These are phyloP conservation scores for Drosophila infuscata DNA, from an alignment of 2,888 invertebrate species.

Conservation along the genomic window DNA sequence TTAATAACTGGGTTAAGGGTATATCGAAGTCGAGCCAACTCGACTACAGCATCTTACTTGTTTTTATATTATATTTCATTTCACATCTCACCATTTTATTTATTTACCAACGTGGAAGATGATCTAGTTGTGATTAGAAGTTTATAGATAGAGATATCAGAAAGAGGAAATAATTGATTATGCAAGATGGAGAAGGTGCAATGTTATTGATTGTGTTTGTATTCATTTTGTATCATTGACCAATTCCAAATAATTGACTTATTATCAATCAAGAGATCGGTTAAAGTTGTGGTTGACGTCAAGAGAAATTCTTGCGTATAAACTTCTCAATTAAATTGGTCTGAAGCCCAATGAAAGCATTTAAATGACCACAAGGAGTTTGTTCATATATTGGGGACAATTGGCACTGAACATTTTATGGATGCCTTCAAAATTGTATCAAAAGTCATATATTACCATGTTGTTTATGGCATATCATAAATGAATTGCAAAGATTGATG, in stretches of 20 bases:
- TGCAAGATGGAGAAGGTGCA: background rate
- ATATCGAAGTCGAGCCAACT: too few species aligned
- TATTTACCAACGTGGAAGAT: background rate
- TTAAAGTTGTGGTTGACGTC: conserved; percentile 38
- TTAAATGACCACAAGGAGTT: conserved; percentile 26
- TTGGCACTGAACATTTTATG: conserved; percentile 34
- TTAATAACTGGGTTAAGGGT: too few species aligned
- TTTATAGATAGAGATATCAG: background rate
- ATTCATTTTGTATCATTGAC: conserved; percentile 21
- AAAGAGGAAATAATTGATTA: background rate
- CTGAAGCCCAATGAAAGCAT: conserved; percentile 35
- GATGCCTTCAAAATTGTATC: conserved; percentile 61
- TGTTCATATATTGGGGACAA: conserved; percentile 27
- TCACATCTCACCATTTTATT: background rate
- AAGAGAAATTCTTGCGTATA: conserved; percentile 25
- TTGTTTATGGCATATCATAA: conserved; percentile 70
- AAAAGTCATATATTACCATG: conserved; percentile 61
- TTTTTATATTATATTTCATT: background rate
- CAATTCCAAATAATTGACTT: conserved; percentile 44
- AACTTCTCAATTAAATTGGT: conserved; percentile 34
- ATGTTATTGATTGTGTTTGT: conserved; percentile 28
- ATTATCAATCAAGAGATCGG: conserved; percentile 19
- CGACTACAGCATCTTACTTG: too few species aligned
- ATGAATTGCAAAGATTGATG: conserved; percentile 67
- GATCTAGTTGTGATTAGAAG: background rate